Conservation (phyloP, 2,113 vertebrate genomes). For the Enhydra lutris region DNA sequence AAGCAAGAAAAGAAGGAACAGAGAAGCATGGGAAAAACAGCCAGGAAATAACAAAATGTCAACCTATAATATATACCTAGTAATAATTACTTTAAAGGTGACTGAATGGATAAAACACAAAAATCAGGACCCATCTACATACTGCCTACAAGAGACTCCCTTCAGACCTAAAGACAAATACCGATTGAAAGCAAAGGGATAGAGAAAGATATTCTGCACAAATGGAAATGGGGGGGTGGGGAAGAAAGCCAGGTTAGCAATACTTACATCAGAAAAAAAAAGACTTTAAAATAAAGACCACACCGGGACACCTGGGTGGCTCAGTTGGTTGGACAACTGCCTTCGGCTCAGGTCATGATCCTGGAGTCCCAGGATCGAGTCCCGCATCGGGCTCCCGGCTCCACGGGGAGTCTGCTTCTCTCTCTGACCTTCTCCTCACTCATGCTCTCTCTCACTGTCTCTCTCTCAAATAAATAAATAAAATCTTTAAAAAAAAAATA, state of each 20-base stretch:
- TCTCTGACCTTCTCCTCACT: too few species aligned
- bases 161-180: not conserved
- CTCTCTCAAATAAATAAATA: too few species aligned
- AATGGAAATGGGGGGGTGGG: accelerated
- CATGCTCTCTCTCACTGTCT: too few species aligned
- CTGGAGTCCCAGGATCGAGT: too few species aligned
- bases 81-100: not conserved
- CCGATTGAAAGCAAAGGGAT: not conserved
- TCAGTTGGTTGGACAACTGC: too few species aligned
- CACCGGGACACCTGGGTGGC: too few species aligned
- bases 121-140: not conserved
- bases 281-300: not conserved
- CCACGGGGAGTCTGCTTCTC: too few species aligned
- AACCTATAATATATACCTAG: not conserved
- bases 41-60: not conserved
- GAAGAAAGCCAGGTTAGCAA: not conserved
- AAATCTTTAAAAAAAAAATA: too few species aligned
- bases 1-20: not conserved
- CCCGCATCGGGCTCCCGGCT: too few species aligned
- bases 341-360: too few species aligned
- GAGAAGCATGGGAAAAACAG: not conserved
- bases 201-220: not conserved
- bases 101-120: not conserved
- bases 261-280: not conserved
- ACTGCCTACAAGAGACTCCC: not conserved